These are phyloP conservation scores for Eudyptes chrysolophus DNA, from an alignment of 2,113 vertebrate species.

Conservation along the genomic window DNA sequence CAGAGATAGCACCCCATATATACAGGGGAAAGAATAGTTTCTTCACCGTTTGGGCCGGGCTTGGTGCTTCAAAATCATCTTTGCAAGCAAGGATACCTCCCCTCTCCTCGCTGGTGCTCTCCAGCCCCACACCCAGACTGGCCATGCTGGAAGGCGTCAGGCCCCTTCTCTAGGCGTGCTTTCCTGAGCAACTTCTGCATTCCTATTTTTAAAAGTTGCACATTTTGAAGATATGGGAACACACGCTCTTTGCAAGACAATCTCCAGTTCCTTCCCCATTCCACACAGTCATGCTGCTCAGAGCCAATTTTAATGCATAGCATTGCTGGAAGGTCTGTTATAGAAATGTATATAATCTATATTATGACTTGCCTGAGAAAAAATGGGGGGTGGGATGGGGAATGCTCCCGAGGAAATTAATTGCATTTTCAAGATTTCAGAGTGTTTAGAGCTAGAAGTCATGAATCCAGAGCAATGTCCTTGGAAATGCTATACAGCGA, in stretches of 20 bases:
- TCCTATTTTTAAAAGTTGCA: slow-evolving; percentile 23
- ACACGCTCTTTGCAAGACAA: background rate
- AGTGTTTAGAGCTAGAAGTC: background rate
- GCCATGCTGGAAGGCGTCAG: background rate
- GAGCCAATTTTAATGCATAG: background rate
- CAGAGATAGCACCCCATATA: background rate
- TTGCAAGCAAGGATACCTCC: background rate
- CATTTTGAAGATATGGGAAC: background rate
- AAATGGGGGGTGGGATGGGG: background rate
- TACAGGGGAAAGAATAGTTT: background rate
- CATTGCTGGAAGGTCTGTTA: background rate
- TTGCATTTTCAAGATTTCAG: background rate
- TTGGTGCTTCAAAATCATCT: background rate
- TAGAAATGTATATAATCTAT: background rate
- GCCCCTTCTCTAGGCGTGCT: background rate
- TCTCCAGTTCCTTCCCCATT: background rate
- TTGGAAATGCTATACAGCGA: background rate
- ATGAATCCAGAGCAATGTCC: background rate
- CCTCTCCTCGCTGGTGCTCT: background rate
- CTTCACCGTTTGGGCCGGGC: background rate
- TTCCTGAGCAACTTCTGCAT: background rate
- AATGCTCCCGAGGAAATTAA: background rate
- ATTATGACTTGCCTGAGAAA: background rate
- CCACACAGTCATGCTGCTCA: background rate
- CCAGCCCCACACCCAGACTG: background rate